Evolutionary conservation across 1,140 invertebrate species (phyloP).

Genomic region (Eumaeus atala): DNA sequence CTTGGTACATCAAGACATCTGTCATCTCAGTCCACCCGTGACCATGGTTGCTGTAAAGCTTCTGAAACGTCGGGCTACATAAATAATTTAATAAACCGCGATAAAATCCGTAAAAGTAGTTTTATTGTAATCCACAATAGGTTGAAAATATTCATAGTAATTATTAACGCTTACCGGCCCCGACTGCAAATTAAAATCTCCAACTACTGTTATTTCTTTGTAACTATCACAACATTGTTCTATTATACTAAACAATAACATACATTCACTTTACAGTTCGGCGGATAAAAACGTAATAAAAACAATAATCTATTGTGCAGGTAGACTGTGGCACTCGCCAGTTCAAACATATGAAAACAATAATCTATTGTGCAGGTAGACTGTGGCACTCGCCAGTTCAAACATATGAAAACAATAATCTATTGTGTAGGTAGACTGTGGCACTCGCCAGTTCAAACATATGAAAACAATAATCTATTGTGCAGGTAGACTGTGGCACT

Average conservation of each 20-base stretch:
- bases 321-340: too few species aligned
- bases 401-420: conserved; percentile 12
- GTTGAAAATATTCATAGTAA: conserved; percentile 26
- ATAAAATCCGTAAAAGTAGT: too few species aligned
- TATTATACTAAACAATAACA: conserved; percentile 27
- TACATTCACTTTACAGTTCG: conserved; percentile 24
- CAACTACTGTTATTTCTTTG: conserved; percentile 23
- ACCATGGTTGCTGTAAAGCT: too few species aligned
- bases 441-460: conserved; percentile 17
- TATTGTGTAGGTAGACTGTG: conserved; percentile 8
- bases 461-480: background rate
- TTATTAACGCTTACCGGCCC: conserved; percentile 16
- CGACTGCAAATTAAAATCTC: conserved; percentile 30
- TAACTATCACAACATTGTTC: conserved; percentile 25
- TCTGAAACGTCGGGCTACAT: too few species aligned
- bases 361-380: conserved; percentile 21
- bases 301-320: conserved; percentile 25
- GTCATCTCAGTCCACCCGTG: too few species aligned
- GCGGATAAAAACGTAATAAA: conserved; percentile 26
- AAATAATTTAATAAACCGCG: too few species aligned
- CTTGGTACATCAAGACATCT: too few species aligned
- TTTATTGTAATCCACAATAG: conserved; percentile 26
- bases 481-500: conserved; percentile 2
- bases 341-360: too few species aligned
- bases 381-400: conserved; percentile 22